Evolutionary conservation across 2,113 vertebrate genomes (phyloP), one percentile per base, ranked within the genome.

Genomic region (Megaceryle torquata): DNA sequence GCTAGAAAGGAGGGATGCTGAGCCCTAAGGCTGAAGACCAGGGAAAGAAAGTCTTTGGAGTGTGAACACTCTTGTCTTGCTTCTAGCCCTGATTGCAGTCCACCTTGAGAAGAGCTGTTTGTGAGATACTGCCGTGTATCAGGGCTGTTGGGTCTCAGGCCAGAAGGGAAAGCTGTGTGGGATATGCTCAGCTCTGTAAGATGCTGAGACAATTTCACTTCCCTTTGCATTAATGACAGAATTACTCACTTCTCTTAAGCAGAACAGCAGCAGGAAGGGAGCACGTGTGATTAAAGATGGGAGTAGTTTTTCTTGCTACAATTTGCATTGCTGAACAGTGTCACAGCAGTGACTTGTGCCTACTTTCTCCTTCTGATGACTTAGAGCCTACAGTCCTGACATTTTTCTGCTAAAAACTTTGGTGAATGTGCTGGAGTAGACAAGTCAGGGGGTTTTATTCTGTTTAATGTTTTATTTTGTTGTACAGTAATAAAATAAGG

Each of bases 121-220:
- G 67, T 18, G 46, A 43, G 17, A 7, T 4, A 60, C 67, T 4
- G 8, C 53, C 3, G 2, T 5, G 5, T 24, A n/a, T 37, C 57
- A 29, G 78, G 54, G 60, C 12, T 12, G 31, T 33, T 75, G 57
- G 74, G 35, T 26, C 19, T 28, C 59, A 65, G 86, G 41, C 48
- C 63, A 3, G 81, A 50, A 67, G 60, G 70, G 56, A 75, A 60
- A 53, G 77, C 31, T 3, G 74, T 43, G 84, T 87, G 81, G 75
- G 63, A 65, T 35, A 10, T 0, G 4, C 59, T 69, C 51, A 29
- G 50, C 57, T 78, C 86, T 89, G 53, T 51, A 17, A 78, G 57
- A 37, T 80, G 60, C 25, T 76, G 41, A 89, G 87, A 59, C 19
- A 60, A 63, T 97, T 97, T 97, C 95, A 68, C 91, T 97, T 97